Percentiles rank a stretch among this genome's conserved stretches.
Conservation (phyloP, 2,888 invertebrate species). For the Muschampia plurimacula region DNA sequence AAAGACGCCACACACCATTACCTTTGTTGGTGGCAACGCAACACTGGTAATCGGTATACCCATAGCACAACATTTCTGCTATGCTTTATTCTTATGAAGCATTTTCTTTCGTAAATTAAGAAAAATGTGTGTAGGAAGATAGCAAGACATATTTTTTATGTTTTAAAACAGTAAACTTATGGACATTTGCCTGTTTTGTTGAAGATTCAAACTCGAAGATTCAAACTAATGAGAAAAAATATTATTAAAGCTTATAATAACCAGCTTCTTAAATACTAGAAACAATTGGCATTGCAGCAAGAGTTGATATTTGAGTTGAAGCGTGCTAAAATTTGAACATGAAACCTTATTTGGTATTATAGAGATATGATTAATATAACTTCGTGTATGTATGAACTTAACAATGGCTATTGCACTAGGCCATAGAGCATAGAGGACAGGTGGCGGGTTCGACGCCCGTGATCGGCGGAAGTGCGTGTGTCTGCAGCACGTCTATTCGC, state of each 20-base stretch:
- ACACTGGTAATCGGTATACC: slow-evolving; percentile 2
- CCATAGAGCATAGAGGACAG: slow-evolving; percentile 62
- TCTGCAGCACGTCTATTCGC: slow-evolving; percentile 83
- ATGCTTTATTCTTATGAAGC: neutral
- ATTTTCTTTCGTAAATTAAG: neutral
- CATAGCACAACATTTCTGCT: neutral
- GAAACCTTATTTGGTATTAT: neutral
- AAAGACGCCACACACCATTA: slow-evolving; percentile 53
- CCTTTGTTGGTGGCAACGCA: slow-evolving; percentile 36
- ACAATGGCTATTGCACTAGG: slow-evolving; percentile 35
- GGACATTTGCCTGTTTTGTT: no score
- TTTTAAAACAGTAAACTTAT: no score
- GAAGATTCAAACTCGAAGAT: no score
- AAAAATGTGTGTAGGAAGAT: neutral
- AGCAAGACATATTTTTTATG: neutral
- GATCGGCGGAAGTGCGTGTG: slow-evolving; percentile 79
- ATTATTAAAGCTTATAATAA: no score
- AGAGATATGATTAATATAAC: neutral
- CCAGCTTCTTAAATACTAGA: no score
- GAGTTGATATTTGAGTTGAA: no score
- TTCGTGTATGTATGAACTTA: slow-evolving; percentile 17
- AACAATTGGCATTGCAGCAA: no score
- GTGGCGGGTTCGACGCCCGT: slow-evolving; percentile 77
- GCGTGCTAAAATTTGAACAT: no score
- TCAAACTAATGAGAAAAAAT: no score